Evolutionary conservation across 1,140 invertebrate genomes (phyloP).

Genomic region (Asbolus verrucosus): DNA sequence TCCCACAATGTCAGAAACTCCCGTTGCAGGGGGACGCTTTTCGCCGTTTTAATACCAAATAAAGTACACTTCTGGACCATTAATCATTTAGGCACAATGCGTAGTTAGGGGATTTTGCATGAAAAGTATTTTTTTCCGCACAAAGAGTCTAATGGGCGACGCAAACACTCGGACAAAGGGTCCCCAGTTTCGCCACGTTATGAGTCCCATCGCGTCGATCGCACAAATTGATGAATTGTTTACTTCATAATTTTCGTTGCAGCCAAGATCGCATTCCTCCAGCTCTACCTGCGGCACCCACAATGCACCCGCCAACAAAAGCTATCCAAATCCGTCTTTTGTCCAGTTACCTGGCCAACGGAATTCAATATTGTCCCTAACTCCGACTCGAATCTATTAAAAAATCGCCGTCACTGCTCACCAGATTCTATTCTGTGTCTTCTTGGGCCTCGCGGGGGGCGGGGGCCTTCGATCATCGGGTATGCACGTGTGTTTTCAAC

Average conservation of each 20-base stretch:
- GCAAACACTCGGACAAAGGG: constrained; percentile 47
- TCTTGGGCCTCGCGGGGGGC: too few species aligned
- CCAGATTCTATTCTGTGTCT: too few species aligned
- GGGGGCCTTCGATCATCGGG: too few species aligned
- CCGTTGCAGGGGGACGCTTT: constrained; percentile 39
- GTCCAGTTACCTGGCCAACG: constrained; percentile 48
- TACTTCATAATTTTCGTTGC: constrained; percentile 41
- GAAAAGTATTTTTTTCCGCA: constrained; percentile 52
- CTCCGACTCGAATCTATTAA: too few species aligned
- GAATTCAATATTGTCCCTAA: constrained; percentile 46
- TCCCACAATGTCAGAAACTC: constrained; percentile 40
- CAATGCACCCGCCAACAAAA: constrained; percentile 49
- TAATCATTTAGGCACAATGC: constrained; percentile 57
- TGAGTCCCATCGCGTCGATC: too few species aligned
- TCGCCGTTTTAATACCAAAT: constrained; percentile 47
- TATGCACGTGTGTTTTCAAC: too few species aligned
- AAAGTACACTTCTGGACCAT: constrained; percentile 53
- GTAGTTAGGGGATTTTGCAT: constrained; percentile 59
- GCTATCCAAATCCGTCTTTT: constrained; percentile 51
- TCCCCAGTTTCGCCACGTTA: constrained; percentile 21
- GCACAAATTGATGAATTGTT: constrained; percentile 48
- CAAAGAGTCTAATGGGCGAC: constrained; percentile 44
- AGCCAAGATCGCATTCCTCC: constrained; percentile 42
- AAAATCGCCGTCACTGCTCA: too few species aligned
- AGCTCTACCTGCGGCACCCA: constrained; percentile 46